These are phyloP conservation scores for Cyclura pinguis DNA, from an alignment of 2,797 vertebrate species.

Conservation along the genomic window DNA sequence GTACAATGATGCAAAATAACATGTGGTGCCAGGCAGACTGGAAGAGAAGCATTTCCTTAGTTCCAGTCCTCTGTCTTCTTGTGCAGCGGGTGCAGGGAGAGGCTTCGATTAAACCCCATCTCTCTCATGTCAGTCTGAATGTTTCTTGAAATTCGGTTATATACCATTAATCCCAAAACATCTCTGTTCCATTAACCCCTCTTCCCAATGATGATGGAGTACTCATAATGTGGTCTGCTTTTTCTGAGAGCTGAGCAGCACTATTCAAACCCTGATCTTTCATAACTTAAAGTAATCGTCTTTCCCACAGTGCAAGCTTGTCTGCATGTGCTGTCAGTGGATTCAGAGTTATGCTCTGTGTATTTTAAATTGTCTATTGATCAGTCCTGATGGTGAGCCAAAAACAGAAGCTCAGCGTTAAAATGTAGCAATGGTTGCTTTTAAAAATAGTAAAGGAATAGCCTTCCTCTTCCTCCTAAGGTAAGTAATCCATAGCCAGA, in stretches of 20 bases:
- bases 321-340: background rate
- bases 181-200: background rate
- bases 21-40: too few relatives aligned
- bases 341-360: background rate
- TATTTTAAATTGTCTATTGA: background rate
- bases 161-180: background rate
- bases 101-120: background rate
- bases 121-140: background rate
- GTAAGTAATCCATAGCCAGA: background rate
- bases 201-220: background rate
- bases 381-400: background rate
- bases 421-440: background rate
- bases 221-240: background rate
- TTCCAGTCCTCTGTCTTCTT: too few relatives aligned
- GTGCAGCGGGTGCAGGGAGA: too few relatives aligned
- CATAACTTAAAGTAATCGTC: background rate
- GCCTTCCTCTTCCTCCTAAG: background rate
- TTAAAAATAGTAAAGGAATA: background rate
- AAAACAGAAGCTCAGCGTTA: background rate
- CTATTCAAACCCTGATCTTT: background rate
- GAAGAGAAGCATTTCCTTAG: too few relatives aligned
- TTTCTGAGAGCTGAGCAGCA: background rate
- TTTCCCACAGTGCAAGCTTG: background rate
- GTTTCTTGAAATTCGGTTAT: background rate
- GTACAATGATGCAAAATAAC: too few relatives aligned